phyloP scores from a whole-genome alignment of 2,888 invertebrate species.

The Abrostola triplasia region DNA sequence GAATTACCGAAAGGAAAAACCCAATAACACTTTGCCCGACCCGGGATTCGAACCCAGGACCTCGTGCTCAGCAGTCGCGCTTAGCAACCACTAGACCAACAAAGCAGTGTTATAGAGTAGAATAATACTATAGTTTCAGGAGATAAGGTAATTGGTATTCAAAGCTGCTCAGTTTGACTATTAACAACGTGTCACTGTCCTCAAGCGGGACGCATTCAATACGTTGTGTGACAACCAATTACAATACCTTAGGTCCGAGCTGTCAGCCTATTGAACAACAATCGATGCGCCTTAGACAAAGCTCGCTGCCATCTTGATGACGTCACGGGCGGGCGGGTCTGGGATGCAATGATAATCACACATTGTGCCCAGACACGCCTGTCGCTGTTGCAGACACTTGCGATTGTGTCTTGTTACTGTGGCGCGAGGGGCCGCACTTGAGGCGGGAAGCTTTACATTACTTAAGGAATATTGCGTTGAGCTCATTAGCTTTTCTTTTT shows the following conservation, averaged over 20 bases:
- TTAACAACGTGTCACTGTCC: too few species aligned
- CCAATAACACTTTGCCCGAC: too few species aligned
- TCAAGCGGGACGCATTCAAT: too few species aligned
- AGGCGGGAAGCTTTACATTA: neutral
- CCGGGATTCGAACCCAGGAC: too few species aligned
- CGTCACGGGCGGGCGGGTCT: constrained; percentile 17
- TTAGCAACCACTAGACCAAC: too few species aligned
- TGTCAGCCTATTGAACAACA: constrained; percentile 14
- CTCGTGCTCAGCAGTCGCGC: too few species aligned
- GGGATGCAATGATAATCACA: constrained; percentile 37
- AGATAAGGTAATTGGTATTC: neutral
- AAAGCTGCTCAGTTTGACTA: neutral
- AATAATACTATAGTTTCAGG: too few species aligned
- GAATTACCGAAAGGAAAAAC: too few species aligned
- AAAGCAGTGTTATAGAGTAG: too few species aligned
- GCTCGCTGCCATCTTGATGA: constrained; percentile 20
- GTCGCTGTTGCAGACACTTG: constrained; percentile 25
- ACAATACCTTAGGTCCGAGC: neutral
- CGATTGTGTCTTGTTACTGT: constrained; percentile 16
- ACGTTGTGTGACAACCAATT: too few species aligned
- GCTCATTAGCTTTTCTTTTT: neutral
- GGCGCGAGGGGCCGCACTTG: neutral
- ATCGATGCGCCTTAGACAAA: constrained; percentile 23
- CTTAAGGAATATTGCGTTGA: neutral
- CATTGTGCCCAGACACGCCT: constrained; percentile 28